Conservation (phyloP, 1,140 invertebrate genomes). For the Whitmania pigra region DNA sequence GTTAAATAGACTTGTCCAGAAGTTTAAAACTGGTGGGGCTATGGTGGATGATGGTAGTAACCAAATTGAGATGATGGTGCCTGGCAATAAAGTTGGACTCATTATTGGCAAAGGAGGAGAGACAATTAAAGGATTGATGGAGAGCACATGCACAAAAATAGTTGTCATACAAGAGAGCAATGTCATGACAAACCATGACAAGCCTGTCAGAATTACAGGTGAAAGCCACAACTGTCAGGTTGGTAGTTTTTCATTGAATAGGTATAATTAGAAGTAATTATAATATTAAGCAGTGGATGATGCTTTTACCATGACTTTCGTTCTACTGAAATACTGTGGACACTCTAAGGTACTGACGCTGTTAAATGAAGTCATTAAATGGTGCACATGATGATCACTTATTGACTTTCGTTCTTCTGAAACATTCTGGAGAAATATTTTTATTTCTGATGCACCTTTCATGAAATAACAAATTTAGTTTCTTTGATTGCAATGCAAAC, state of each 20-base stretch:
- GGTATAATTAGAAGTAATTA: neutral
- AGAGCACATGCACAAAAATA: constrained; percentile 83
- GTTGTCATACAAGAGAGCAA: constrained; percentile 89
- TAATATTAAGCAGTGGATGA: neutral
- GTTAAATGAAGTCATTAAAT: neutral
- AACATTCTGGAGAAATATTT: neutral
- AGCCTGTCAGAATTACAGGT: constrained; percentile 84
- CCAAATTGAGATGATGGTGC: constrained; percentile 81
- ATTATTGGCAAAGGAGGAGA: constrained; percentile 93
- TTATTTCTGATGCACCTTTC: neutral
- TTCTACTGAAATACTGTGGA: neutral
- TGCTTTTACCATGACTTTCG: constrained; percentile 4
- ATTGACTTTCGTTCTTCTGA: constrained; percentile 20
- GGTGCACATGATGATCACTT: constrained; percentile 7
- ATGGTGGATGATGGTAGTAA: constrained; percentile 31
- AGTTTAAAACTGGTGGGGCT: constrained; percentile 20
- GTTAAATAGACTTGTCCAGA: constrained; percentile 45
- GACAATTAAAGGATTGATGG: constrained; percentile 91
- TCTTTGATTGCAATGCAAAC: neutral
- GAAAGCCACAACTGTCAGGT: constrained; percentile 68
- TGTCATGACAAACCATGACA: constrained; percentile 50
- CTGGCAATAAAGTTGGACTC: constrained; percentile 88
- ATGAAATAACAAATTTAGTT: neutral
- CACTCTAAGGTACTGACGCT: neutral
- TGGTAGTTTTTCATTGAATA: constrained; percentile 10